Evolutionary conservation across 2,113 vertebrate genomes (phyloP).

Genomic region (Psammodynastes pulverulentus): DNA sequence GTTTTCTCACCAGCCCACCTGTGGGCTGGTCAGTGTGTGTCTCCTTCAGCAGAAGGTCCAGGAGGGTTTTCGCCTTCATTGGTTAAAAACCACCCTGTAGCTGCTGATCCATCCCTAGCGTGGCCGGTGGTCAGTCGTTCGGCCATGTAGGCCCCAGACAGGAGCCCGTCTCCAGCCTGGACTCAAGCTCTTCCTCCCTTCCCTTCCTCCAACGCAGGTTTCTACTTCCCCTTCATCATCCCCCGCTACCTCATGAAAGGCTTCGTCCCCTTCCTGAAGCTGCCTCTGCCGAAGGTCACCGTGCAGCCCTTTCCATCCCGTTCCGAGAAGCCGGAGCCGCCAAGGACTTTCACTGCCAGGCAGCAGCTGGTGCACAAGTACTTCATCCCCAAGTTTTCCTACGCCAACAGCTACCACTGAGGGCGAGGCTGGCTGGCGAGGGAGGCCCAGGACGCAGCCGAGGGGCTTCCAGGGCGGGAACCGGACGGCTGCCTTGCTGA

Average conservation of each 20-base stretch:
- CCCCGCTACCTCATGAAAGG: conserved; percentile 13
- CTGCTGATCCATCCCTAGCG: not conserved
- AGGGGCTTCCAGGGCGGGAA: not conserved
- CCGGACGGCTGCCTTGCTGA: no score
- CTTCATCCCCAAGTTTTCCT: conserved; percentile 9
- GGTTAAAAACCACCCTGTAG: not conserved
- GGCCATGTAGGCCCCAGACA: not conserved
- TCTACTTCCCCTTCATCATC: conserved; percentile 2
- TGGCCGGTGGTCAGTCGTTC: not conserved
- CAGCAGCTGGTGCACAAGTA: conserved; percentile 2
- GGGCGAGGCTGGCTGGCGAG: not conserved
- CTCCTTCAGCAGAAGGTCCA: not conserved
- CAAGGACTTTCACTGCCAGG: not conserved
- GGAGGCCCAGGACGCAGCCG: not conserved
- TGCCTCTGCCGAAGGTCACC: conserved; percentile 6
- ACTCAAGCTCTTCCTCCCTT: not conserved
- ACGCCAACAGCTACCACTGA: conserved; percentile 14
- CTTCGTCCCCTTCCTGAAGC: conserved; percentile 15
- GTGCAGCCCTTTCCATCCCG: not conserved
- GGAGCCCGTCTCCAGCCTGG: not conserved
- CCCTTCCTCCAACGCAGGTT: not conserved
- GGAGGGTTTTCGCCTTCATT: not conserved
- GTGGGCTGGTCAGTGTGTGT: not conserved
- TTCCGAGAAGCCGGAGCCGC: accelerated
- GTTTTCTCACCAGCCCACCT: not conserved